These are phyloP conservation scores for Protomyctophum bolini DNA, from an alignment of 2,113 vertebrate species.

Conservation along the genomic window DNA sequence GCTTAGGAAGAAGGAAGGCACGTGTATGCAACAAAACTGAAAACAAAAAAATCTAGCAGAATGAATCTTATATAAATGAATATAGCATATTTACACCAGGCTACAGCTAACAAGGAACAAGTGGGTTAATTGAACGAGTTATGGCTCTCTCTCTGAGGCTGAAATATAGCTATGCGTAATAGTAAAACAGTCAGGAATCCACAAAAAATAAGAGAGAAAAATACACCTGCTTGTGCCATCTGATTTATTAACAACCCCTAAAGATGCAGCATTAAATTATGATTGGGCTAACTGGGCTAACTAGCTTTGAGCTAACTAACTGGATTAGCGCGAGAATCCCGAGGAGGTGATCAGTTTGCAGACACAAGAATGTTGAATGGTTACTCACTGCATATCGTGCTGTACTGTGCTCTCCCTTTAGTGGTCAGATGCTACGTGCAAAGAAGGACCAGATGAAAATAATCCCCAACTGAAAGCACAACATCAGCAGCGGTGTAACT, in stretches of 20 bases:
- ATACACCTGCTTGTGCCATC: neutral
- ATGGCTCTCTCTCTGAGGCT: neutral
- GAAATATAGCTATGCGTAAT: neutral
- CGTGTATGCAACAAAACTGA: no score
- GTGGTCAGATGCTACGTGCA: slow-evolving; percentile 6
- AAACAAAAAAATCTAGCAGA: no score
- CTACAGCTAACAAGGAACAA: slow-evolving; percentile 14
- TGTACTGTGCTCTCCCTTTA: neutral
- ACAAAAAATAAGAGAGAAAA: no score
- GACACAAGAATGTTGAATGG: no score
- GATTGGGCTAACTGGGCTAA: slow-evolving; percentile 48
- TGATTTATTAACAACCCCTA: neutral
- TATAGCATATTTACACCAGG: neutral
- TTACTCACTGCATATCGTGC: slow-evolving; percentile 75
- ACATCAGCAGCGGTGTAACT: neutral
- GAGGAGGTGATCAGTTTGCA: neutral
- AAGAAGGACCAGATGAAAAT: neutral
- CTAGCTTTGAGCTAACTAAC: slow-evolving; percentile 20
- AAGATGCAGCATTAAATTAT: neutral
- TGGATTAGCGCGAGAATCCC: slow-evolving; percentile 13
- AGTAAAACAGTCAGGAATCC: rapidly evolving
- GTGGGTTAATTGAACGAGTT: neutral
- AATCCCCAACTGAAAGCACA: slow-evolving; percentile 8
- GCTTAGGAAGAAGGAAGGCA: no score
- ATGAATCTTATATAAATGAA: neutral